Base-by-base conservation (phyloP, 2,888 invertebrate genomes). In the Caenorhabditis imperialis region DNA sequence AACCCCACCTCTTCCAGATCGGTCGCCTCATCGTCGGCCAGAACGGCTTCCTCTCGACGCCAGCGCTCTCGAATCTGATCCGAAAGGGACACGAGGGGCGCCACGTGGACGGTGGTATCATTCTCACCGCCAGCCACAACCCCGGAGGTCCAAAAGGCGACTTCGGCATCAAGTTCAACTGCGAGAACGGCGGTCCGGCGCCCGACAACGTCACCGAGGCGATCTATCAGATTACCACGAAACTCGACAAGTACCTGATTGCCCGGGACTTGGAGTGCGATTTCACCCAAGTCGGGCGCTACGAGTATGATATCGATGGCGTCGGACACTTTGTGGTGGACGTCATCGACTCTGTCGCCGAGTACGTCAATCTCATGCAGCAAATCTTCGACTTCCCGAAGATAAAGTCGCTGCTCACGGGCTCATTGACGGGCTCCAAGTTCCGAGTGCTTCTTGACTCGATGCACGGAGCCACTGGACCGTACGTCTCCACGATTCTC, bases 111-210 rank as follows among this genome's bases (percentile, higher is more conserved):
- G 81, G 81, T 37, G 81, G 81, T 12, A 97, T 99, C 82, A 93
- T 99, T 40, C 91, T 99, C 42, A 99, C 99, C 0, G 99, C 99
- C 0, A 96, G 96, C 16, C 99, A 99, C 90, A 99, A 99, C 90
- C 99, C 99, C 0, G 99, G 99, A 58, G 99, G 99, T 35, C 94
- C 95, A 7, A 92, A 96, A 88, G 94, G 94, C 79, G 99, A 99
- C 90, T 99, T 99, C 89, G 99, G 99, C 54, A 97, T 99, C 86
- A 99, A 99, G 90, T 99, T 94, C 90, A 99, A 99, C 90, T 94
- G 93, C 83, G 92, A 94, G 75, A 99, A 99, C 89, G 99, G 99
- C 58, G 99, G 92, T 0, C 97, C 99, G 0, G 98, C 98, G 1
- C 95, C 97, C 0, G 96, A 87, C 69, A 60, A 75, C 37, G 86